A percentile compares a stretch with the other conserved stretches of the same genome.
Conservation (phyloP, 2,888 invertebrate genomes). For the Lithosia quadra region DNA sequence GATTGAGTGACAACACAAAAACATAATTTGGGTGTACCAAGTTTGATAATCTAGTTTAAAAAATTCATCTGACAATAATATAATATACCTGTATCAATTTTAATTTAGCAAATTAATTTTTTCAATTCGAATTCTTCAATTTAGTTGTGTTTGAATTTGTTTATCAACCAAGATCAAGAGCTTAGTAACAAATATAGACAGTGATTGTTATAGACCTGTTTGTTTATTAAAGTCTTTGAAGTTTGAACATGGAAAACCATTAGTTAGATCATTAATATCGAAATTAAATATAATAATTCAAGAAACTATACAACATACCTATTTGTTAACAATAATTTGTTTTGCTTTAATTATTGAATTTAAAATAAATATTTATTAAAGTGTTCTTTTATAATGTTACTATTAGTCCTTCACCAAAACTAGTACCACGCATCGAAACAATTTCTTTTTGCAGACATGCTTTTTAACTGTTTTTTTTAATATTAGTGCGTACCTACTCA, state of each 20-base stretch:
- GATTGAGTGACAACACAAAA: conserved; percentile 54
- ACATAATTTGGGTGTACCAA: conserved; percentile 19
- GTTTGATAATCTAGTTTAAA: conserved; percentile 15
- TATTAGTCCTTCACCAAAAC: conserved; percentile 50
- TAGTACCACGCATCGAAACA: conserved; percentile 68
- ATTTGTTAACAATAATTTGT: no score
- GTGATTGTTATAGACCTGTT: conserved; percentile 41
- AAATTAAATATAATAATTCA: no score
- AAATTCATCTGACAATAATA: conserved; percentile 7
- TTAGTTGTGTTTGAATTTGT: conserved; percentile 72
- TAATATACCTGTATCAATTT: conserved; percentile 5
- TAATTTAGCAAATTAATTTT: conserved; percentile 17
- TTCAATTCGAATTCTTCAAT: conserved; percentile 55
- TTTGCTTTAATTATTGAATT: no score
- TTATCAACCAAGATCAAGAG: conserved; percentile 68
- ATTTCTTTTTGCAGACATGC: conserved; percentile 67
- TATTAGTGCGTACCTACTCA: no score
- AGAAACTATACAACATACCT: no score
- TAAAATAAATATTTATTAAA: neutral
- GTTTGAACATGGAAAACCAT: no score
- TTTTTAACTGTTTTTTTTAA: conserved; percentile 63
- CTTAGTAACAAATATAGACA: conserved; percentile 64
- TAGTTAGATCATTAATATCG: no score
- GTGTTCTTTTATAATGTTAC: conserved; percentile 46
- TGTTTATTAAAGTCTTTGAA: neutral